Evolutionary conservation across 2,888 invertebrate species (phyloP), one percentile per base, ranked within the genome.

Genomic region (Icerya purchasi): DNA sequence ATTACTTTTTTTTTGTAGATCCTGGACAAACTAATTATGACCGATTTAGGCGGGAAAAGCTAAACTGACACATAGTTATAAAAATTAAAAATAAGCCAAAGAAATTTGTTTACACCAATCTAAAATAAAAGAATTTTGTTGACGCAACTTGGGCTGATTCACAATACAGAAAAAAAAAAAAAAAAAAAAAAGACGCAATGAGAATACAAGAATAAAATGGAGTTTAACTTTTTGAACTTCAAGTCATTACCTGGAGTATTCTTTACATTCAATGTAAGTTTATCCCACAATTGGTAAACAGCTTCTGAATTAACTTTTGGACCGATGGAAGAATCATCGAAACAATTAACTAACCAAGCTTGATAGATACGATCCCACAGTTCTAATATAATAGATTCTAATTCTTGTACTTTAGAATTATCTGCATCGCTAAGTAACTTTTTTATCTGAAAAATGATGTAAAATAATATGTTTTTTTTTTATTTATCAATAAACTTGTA

Each of bases 281-380:
- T 78, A 64, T 83, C 80, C 83, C 83, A 84, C 0, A 83, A 82
- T 66, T 79, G 79, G 65, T 81, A 78, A 2, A 87, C 78, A 0
- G 86, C 86, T 54, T 78, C 75, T 14, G 78, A 74, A 60, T 86
- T 83, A 1, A 87, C 86, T 61, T 81, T 78, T 0, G 88, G 87
- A 0, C 87, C 88, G 64, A 73, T 69, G 54, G 71, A 68, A 5
- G 72, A 67, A 62, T 76, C 75, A 14, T 71, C 69, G 59, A 73
- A 72, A 65, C 78, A 78, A 0, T 83, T 80, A 68, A 85, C 83
- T 72, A 90, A 84, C 89, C 89, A 92, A 62, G 87, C 84, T 72
- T 92, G 88, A 72, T 94, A 94, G 53, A 93, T 78, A 62, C 89
- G 77, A 72, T 94, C 94, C 90, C 92, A 94, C 20, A 96, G 76